Percentiles rank a stretch among this genome's conserved stretches.
Evolutionary conservation across 2,113 vertebrate species (phyloP).

Genomic region (Chionis minor): DNA sequence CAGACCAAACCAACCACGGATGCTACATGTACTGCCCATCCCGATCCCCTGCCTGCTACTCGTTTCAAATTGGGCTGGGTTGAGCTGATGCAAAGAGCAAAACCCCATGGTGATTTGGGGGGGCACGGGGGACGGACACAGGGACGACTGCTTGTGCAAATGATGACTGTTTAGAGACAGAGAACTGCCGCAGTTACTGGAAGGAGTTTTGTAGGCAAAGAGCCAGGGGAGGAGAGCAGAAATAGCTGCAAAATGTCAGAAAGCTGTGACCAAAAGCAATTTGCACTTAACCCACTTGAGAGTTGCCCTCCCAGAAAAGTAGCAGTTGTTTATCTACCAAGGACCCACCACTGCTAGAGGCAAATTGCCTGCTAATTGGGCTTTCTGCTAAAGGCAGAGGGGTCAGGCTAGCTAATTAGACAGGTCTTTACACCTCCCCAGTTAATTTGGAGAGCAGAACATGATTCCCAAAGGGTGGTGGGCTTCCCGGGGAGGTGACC

Average conservation of each 20-base stretch:
- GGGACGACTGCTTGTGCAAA: background rate
- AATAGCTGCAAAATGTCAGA: background rate
- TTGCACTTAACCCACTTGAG: background rate
- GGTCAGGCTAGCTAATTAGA: background rate
- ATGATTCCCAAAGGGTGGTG: background rate
- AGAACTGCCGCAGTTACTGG: background rate
- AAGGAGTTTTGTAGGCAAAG: background rate
- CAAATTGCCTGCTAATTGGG: background rate
- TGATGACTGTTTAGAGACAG: accelerated
- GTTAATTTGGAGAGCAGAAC: background rate
- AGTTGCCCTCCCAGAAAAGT: background rate
- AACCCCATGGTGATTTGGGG: background rate
- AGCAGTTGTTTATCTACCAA: background rate
- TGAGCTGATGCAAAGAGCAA: background rate
- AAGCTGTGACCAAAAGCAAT: background rate
- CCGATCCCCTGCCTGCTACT: background rate
- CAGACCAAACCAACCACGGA: background rate
- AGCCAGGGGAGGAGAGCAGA: background rate
- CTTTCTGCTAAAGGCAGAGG: background rate
- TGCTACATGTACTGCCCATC: accelerated
- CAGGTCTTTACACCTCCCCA: background rate
- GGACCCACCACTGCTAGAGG: background rate
- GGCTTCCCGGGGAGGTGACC: background rate
- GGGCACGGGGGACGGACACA: too few relatives aligned
- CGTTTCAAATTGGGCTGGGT: background rate